Percentiles rank a stretch among this genome's conserved stretches.
These are phyloP conservation scores for Pseudopleuronectes americanus DNA, from an alignment of 2,797 vertebrate species.

Conservation along the genomic window DNA sequence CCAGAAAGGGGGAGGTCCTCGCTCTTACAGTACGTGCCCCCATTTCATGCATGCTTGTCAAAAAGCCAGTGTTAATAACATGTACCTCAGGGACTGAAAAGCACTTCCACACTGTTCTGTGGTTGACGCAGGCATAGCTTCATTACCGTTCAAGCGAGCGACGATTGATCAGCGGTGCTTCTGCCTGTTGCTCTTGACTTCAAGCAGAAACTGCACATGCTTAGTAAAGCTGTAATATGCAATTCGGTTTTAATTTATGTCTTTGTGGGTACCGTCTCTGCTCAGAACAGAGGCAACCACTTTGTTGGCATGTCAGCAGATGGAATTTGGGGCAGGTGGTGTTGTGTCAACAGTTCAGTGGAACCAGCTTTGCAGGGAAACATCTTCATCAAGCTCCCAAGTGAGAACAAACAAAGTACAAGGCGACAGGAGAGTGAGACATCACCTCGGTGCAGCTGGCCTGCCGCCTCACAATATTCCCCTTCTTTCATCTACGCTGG, in stretches of 20 bases:
- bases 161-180: constrained; percentile 36
- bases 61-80: constrained; percentile 70
- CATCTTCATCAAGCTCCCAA: constrained; percentile 36
- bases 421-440: constrained; percentile 45
- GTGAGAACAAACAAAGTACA: constrained; percentile 50
- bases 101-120: constrained; percentile 26
- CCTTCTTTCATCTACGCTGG: constrained; percentile 21
- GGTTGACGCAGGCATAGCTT: constrained; percentile 39
- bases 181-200: constrained; percentile 22
- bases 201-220: not conserved
- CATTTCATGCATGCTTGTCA: constrained; percentile 67
- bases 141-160: constrained; percentile 29
- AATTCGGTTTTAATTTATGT: constrained; percentile 37
- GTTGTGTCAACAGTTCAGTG: constrained; percentile 52
- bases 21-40: constrained; percentile 47
- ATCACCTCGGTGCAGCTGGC: constrained; percentile 39
- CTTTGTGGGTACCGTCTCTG: constrained; percentile 13
- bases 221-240: constrained; percentile 12
- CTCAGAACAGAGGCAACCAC: constrained; percentile 4
- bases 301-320: constrained; percentile 42
- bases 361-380: constrained; percentile 44
- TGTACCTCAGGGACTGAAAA: constrained; percentile 34
- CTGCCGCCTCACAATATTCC: constrained; percentile 21
- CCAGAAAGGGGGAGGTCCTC: constrained; percentile 66
- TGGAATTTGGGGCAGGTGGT: constrained; percentile 50